These are phyloP conservation scores for Coremacera marginata DNA, from an alignment of 2,888 invertebrate genomes.

Conservation along the genomic window DNA sequence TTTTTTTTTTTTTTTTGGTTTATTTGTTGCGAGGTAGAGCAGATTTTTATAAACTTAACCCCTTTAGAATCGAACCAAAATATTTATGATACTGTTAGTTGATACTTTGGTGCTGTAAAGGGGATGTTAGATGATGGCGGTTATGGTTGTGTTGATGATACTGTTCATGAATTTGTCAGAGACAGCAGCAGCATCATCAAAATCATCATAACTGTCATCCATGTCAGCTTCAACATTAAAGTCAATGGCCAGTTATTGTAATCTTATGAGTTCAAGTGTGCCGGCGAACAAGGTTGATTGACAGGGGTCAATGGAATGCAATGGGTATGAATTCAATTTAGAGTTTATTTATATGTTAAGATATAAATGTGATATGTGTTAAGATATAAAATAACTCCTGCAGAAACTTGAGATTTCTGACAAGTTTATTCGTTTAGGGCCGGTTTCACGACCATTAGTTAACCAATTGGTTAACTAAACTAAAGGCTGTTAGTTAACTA, in stretches of 20 bases:
- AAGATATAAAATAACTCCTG: too few species aligned
- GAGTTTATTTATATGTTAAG: too few species aligned
- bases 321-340: too few species aligned
- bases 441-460: too few species aligned
- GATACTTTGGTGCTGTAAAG: neutral
- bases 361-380: too few species aligned
- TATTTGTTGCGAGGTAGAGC: neutral
- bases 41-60: neutral
- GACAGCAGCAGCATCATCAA: neutral
- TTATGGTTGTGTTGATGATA: neutral
- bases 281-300: neutral
- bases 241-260: slow-evolving; percentile 4
- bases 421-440: too few species aligned
- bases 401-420: too few species aligned
- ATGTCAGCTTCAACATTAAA: slow-evolving; percentile 4
- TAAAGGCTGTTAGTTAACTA: too few species aligned
- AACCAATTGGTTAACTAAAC: too few species aligned
- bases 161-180: neutral
- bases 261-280: neutral
- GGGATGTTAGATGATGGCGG: neutral
- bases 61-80: neutral
- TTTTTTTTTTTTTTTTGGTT: neutral
- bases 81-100: neutral
- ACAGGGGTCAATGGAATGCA: too few species aligned
- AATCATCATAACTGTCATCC: slow-evolving; percentile 11